Conservation (phyloP, 2,888 invertebrate genomes). For the Itoplectis maculator region DNA sequence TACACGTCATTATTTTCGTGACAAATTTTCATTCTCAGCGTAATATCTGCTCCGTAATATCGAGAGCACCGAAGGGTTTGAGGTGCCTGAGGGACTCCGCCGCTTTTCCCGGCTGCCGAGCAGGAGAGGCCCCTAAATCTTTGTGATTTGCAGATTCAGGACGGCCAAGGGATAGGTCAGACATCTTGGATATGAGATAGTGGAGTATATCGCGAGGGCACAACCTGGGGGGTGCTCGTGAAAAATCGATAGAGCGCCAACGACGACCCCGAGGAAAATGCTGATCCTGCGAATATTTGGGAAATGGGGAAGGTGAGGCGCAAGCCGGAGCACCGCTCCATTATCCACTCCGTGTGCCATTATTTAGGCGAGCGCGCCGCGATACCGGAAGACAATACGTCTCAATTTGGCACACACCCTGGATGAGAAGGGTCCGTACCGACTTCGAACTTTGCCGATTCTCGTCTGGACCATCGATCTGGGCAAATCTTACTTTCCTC, state of each 20-base stretch:
- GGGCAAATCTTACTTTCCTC: not conserved
- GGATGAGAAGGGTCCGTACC: constrained; percentile 2
- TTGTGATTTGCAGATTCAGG: constrained; percentile 25
- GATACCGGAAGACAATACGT: constrained; percentile 16
- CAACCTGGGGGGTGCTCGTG: constrained; percentile 41
- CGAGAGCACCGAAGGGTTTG: not conserved
- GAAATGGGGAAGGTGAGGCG: constrained; percentile 44
- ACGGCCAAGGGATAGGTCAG: constrained; percentile 10
- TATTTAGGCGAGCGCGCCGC: constrained; percentile 13
- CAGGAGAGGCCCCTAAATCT: not conserved
- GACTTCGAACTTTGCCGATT: not conserved
- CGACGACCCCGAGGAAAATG: constrained; percentile 43
- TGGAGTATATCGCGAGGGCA: constrained; percentile 26
- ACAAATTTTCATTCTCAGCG: too few relatives aligned
- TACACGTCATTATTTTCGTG: too few relatives aligned
- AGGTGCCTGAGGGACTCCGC: not conserved
- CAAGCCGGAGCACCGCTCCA: constrained; percentile 36
- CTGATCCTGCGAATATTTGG: constrained; percentile 60
- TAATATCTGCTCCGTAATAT: not conserved
- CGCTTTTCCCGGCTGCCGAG: not conserved
- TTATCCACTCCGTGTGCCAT: constrained; percentile 41
- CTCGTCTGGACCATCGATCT: not conserved
- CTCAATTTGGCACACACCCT: constrained; percentile 6
- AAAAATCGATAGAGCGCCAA: constrained; percentile 58
- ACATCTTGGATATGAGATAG: constrained; percentile 30